A percentile compares a stretch with the other conserved stretches of the same genome.
Conservation (phyloP, 2,797 vertebrate genomes). For the Acanthurus lineatus region DNA sequence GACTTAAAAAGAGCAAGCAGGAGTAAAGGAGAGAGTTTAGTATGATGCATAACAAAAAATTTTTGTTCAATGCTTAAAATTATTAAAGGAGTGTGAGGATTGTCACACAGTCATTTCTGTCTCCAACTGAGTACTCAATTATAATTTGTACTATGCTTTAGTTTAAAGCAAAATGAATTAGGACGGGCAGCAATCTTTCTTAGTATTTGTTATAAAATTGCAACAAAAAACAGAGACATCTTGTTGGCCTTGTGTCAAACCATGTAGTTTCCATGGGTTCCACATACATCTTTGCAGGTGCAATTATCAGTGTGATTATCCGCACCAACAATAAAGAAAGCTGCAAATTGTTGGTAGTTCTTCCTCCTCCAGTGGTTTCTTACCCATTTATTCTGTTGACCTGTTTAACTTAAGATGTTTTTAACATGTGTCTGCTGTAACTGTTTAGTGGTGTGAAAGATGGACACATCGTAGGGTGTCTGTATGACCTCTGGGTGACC, state of each 20-base stretch:
- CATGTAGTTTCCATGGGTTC: not conserved
- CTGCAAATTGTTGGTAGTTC: too few relatives aligned
- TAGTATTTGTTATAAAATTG: not conserved
- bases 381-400: not conserved
- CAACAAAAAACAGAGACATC: not conserved
- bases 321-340: not conserved
- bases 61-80: not conserved
- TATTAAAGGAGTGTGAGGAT: not conserved
- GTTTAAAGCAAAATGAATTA: not conserved
- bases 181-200: not conserved
- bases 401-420: not conserved
- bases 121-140: not conserved
- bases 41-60: not conserved
- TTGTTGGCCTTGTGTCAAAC: not conserved
- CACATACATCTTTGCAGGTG: not conserved
- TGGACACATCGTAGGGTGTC: not conserved
- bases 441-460: not conserved
- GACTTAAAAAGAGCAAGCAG: constrained; percentile 7
- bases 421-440: not conserved
- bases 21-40: not conserved
- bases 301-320: not conserved
- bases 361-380: not conserved
- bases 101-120: not conserved
- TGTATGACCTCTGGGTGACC: not conserved
- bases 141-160: not conserved